Conservation (phyloP, 2,113 vertebrate genomes). For the Myotis lucifugus region DNA sequence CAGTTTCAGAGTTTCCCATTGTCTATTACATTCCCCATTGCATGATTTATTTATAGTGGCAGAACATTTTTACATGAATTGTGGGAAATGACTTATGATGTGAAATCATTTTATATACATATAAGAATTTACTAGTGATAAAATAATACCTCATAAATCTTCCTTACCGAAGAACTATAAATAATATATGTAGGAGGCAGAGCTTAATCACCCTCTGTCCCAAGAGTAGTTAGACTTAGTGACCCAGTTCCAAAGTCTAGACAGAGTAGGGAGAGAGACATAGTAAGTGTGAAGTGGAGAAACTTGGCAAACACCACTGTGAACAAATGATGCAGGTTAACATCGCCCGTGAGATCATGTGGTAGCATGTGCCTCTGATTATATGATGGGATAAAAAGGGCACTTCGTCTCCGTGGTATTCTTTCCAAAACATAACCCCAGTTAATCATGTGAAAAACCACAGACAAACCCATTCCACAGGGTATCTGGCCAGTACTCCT, state of each 20-base stretch:
- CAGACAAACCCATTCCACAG: neutral
- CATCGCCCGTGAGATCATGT: neutral
- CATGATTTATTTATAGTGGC: neutral
- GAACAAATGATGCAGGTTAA: neutral
- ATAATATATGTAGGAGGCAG: neutral
- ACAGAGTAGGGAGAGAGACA: neutral
- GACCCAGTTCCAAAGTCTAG: neutral
- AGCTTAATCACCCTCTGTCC: neutral
- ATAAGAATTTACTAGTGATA: neutral
- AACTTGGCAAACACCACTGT: neutral
- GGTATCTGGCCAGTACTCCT: neutral
- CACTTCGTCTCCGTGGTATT: neutral
- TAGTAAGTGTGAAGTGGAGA: neutral
- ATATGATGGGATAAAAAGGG: neutral
- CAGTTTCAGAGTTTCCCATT: constrained; percentile 3
- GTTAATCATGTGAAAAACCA: neutral
- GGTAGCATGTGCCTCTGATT: neutral
- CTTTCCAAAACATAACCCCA: neutral
- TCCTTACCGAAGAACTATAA: neutral
- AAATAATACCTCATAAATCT: neutral
- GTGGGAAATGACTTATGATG: neutral
- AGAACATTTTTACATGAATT: neutral
- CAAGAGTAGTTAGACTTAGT: neutral
- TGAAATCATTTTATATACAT: neutral
- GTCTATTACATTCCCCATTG: neutral